Conservation (phyloP, 2,888 invertebrate species). For the Rotaria socialis region DNA sequence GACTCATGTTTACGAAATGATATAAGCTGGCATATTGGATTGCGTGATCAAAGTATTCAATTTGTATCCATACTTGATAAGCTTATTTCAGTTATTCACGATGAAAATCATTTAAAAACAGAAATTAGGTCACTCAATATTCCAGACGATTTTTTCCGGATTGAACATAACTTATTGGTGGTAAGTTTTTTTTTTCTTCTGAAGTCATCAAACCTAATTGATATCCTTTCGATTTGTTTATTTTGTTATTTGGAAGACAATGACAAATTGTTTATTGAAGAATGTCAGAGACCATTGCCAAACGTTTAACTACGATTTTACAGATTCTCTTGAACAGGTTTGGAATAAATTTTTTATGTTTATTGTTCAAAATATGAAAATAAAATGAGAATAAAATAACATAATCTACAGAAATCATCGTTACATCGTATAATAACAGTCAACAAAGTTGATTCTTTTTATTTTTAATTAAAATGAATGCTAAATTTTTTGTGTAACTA, state of each 20-base stretch:
- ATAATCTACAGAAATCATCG: neutral
- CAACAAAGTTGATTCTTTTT: no score
- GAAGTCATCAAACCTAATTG: neutral
- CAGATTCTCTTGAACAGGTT: neutral
- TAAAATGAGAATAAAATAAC: neutral
- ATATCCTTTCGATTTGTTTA: neutral
- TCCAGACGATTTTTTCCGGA: neutral
- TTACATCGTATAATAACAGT: neutral
- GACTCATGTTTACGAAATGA: neutral
- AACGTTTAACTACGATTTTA: neutral
- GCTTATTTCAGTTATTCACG: neutral
- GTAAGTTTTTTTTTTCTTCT: neutral
- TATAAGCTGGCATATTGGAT: neutral
- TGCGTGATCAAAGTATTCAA: neutral
- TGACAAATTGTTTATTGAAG: neutral
- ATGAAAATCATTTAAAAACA: neutral
- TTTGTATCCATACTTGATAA: neutral
- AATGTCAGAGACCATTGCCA: no score
- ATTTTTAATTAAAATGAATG: no score
- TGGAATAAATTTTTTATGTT: neutral
- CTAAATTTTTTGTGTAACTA: no score
- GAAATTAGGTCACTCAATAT: neutral
- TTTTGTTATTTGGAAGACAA: neutral
- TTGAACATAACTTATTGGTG: neutral
- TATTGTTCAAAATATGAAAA: neutral